Evolutionary conservation across 2,888 invertebrate species (phyloP).

Genomic region (Eristalis intricaria): DNA sequence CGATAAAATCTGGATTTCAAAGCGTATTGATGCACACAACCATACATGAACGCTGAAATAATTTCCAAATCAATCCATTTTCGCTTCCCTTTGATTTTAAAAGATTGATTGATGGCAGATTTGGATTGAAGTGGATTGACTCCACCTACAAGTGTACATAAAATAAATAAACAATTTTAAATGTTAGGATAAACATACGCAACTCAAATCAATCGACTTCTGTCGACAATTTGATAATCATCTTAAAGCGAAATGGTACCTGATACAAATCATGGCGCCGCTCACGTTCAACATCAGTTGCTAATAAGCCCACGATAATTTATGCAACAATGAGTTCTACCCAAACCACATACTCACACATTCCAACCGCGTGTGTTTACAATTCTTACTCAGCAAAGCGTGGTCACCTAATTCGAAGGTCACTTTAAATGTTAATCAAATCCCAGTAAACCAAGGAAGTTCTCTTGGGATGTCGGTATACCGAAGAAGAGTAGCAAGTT

Average conservation of each 20-base stretch:
- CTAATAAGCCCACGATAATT: neutral
- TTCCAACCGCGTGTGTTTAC: neutral
- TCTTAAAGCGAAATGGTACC: neutral
- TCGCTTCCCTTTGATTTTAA: too few relatives aligned
- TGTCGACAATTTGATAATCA: neutral
- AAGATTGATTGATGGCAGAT: too few relatives aligned
- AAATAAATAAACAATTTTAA: neutral
- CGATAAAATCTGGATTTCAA: too few relatives aligned
- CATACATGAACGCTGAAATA: too few relatives aligned
- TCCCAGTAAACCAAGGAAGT: neutral
- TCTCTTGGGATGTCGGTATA: too few relatives aligned
- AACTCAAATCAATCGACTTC: neutral
- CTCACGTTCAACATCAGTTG: neutral
- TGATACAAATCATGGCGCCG: neutral
- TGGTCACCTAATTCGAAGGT: neutral
- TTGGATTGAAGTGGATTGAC: neutral
- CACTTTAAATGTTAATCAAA: constrained; percentile 15
- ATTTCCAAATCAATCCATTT: too few relatives aligned
- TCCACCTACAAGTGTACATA: neutral
- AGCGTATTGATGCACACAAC: too few relatives aligned
- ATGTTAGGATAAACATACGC: neutral
- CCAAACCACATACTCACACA: neutral
- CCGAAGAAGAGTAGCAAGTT: constrained; percentile 7
- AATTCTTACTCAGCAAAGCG: neutral
- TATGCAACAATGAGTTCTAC: neutral